Evolutionary conservation across 2,888 invertebrate species (phyloP).

Genomic region (Cremastinae sp.): DNA sequence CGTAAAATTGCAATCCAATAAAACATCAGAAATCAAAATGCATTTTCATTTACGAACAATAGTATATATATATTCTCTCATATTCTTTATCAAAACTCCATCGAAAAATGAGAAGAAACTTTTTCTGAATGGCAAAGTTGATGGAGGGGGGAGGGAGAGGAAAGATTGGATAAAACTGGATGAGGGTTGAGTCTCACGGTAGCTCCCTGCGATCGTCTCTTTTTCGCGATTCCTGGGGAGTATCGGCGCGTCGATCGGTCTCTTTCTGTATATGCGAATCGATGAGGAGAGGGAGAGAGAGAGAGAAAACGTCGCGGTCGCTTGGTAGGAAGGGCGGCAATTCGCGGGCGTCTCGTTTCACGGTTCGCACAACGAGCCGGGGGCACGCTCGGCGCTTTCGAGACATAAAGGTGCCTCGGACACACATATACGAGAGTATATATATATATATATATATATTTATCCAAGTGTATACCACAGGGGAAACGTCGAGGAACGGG

Average conservation of each 20-base stretch:
- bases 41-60: too few relatives aligned
- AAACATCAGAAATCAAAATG: too few relatives aligned
- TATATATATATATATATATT: conserved; percentile 23
- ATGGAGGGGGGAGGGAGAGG: conserved; percentile 6
- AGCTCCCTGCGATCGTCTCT: conserved; percentile 41
- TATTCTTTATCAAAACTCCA: too few relatives aligned
- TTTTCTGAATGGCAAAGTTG: neutral
- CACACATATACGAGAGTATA: conserved; percentile 9
- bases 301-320: conserved; percentile 32
- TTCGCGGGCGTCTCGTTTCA: conserved; percentile 63
- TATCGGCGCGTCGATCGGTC: neutral
- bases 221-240: conserved; percentile 52
- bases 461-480: neutral
- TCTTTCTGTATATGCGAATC: neutral
- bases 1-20: too few relatives aligned
- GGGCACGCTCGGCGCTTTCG: conserved; percentile 59
- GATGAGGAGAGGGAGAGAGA: conserved; percentile 21
- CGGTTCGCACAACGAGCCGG: conserved; percentile 60
- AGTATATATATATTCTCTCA: too few relatives aligned
- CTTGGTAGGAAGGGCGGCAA: conserved; percentile 55
- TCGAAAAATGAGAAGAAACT: conserved; percentile 1
- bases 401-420: conserved; percentile 44
- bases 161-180: conserved; percentile 23
- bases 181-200: conserved; percentile 53
- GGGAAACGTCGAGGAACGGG: conserved; percentile 37